These are phyloP conservation scores for Drosophila ironensis DNA, from an alignment of 1,140 invertebrate genomes.

Conservation along the genomic window DNA sequence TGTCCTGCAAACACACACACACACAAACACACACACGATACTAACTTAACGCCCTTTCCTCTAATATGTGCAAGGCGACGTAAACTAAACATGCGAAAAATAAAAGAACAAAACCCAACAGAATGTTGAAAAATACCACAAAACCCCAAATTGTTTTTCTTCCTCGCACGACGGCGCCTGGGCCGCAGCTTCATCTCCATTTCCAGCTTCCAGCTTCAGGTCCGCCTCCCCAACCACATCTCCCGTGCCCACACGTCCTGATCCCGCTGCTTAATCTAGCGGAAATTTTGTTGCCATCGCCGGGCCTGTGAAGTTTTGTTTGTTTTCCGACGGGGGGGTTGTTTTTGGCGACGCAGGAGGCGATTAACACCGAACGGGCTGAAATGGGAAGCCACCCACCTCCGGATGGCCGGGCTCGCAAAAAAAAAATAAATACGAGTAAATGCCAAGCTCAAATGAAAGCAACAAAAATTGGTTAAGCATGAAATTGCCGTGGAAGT, in stretches of 20 bases:
- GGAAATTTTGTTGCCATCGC: slow-evolving; percentile 64
- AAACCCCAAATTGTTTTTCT: slow-evolving; percentile 63
- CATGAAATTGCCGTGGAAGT: slow-evolving; percentile 64
- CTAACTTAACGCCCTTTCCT: slow-evolving; percentile 64
- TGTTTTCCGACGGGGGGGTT: neutral
- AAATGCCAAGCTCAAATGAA: slow-evolving; percentile 59
- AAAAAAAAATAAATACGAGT: too few species aligned
- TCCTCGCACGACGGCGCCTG: neutral
- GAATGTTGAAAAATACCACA: slow-evolving; percentile 68
- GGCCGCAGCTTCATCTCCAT: slow-evolving; percentile 52
- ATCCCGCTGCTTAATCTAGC: slow-evolving; percentile 67
- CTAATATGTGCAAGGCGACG: slow-evolving; percentile 58
- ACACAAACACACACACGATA: slow-evolving; percentile 32
- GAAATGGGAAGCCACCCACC: slow-evolving; percentile 55
- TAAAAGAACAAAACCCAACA: slow-evolving; percentile 57
- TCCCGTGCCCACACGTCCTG: slow-evolving; percentile 12
- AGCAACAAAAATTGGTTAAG: slow-evolving; percentile 74
- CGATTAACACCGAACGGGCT: slow-evolving; percentile 62
- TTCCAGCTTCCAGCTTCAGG: neutral
- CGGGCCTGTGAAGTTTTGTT: slow-evolving; percentile 37
- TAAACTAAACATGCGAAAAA: slow-evolving; percentile 70
- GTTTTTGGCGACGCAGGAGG: neutral
- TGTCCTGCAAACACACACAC: slow-evolving; percentile 35
- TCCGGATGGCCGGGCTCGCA: slow-evolving; percentile 20
- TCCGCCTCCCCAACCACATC: neutral